Percentiles rank a stretch among this genome's conserved stretches.
These are phyloP conservation scores for Calosoma granatense DNA, from an alignment of 1,140 invertebrate genomes.

Conservation along the genomic window DNA sequence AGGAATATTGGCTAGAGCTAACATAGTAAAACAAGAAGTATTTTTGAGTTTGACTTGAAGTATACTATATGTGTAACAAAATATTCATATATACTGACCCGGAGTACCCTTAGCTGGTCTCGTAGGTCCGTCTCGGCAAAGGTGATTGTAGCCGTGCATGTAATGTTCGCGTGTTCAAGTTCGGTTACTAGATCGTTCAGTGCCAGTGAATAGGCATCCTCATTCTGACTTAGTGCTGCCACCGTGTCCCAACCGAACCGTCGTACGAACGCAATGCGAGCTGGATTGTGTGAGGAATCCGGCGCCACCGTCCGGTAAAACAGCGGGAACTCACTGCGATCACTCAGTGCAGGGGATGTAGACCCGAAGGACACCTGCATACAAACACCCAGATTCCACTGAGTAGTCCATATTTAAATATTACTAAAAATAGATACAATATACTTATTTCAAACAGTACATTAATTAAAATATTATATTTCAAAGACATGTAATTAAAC, in stretches of 20 bases:
- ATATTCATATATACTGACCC: constrained; percentile 23
- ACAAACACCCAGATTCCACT: no score
- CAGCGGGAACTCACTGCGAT: constrained; percentile 73
- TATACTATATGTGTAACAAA: no score
- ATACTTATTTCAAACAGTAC: no score
- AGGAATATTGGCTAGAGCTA: no score
- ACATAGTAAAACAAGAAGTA: no score
- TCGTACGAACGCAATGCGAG: constrained; percentile 71
- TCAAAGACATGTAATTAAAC: background rate
- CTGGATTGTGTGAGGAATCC: constrained; percentile 78
- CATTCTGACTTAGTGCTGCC: constrained; percentile 74
- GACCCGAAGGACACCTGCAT: constrained; percentile 75
- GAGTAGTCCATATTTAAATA: no score
- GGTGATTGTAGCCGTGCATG: constrained; percentile 70
- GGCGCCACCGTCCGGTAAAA: constrained; percentile 79
- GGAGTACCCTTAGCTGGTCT: constrained; percentile 27
- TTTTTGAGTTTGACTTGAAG: no score
- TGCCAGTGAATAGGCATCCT: constrained; percentile 73
- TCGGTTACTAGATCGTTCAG: constrained; percentile 76
- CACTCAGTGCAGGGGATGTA: constrained; percentile 73
- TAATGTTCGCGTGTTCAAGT: constrained; percentile 73
- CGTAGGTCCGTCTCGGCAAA: constrained; percentile 48
- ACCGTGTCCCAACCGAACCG: constrained; percentile 79
- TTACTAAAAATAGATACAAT: no score
- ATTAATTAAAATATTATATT: background rate